phyloP scores from a whole-genome alignment of 2,113 vertebrate genomes.

The Pachypanchax playfairii region DNA sequence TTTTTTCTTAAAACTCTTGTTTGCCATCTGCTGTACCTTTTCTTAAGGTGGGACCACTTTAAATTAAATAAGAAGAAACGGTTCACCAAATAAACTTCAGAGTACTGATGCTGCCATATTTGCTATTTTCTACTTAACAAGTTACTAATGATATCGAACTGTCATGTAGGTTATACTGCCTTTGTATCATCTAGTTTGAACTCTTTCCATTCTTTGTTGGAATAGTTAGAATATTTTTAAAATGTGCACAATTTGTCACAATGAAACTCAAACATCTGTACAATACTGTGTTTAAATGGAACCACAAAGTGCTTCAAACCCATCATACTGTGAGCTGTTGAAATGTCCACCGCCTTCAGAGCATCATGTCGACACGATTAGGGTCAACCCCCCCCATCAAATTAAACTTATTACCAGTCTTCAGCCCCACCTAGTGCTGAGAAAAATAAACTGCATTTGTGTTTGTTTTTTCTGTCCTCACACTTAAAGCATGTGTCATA shows the following conservation, averaged over 20 bases:
- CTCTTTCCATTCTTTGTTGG: too few species aligned
- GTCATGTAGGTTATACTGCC: neutral
- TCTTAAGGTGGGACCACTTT: conserved; percentile 54
- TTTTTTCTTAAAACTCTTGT: conserved; percentile 24
- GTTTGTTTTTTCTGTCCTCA: neutral
- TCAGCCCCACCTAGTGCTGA: conserved; percentile 39
- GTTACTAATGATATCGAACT: neutral
- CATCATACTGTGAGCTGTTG: too few species aligned
- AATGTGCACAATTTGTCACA: neutral
- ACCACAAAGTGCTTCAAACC: neutral
- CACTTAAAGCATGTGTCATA: neutral
- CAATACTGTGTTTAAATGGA: neutral
- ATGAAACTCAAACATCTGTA: neutral
- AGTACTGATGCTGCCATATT: conserved; percentile 42
- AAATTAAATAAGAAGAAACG: conserved; percentile 15
- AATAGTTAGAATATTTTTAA: neutral
- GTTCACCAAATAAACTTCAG: conserved; percentile 61
- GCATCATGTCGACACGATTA: too few species aligned
- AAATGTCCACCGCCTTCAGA: too few species aligned
- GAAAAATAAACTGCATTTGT: neutral
- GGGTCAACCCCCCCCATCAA: neutral
- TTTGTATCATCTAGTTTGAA: too few species aligned
- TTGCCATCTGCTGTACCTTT: conserved; percentile 53
- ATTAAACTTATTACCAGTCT: neutral
- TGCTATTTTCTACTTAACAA: conserved; percentile 39